Conservation (phyloP, 35 echinoderm and acorn worm species). For the Hemicentrotus pulcherrimus region DNA sequence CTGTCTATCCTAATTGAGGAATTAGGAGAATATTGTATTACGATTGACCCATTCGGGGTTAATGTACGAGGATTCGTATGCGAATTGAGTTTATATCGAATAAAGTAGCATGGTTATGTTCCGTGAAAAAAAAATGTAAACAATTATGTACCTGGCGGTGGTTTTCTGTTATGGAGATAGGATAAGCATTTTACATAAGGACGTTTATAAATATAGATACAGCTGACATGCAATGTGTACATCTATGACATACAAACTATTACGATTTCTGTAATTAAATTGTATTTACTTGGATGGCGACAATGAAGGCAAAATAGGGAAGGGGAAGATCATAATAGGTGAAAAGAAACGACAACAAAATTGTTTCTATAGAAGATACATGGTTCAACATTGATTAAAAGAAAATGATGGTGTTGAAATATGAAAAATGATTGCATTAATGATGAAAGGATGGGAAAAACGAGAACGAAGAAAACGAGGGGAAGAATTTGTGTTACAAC, state of each 20-base stretch:
- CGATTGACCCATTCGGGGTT: background rate
- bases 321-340: too few species aligned
- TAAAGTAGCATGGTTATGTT: background rate
- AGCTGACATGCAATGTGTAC: too few species aligned
- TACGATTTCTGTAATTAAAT: too few species aligned
- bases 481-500: background rate
- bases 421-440: background rate
- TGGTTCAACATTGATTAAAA: background rate
- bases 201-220: too few species aligned
- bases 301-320: too few species aligned
- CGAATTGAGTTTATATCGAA: background rate
- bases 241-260: too few species aligned
- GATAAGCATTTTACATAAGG: too few species aligned
- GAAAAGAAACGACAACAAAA: too few species aligned
- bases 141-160: too few species aligned
- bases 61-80: background rate
- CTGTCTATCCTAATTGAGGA: background rate
- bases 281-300: too few species aligned
- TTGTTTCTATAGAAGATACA: background rate
- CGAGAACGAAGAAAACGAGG: background rate
- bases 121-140: too few species aligned
- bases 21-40: background rate
- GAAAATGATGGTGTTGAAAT: background rate
- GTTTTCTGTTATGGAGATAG: too few species aligned
- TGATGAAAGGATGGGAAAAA: background rate